Conservation (phyloP, 2,797 vertebrate genomes). For the Sitta carolinensis region DNA sequence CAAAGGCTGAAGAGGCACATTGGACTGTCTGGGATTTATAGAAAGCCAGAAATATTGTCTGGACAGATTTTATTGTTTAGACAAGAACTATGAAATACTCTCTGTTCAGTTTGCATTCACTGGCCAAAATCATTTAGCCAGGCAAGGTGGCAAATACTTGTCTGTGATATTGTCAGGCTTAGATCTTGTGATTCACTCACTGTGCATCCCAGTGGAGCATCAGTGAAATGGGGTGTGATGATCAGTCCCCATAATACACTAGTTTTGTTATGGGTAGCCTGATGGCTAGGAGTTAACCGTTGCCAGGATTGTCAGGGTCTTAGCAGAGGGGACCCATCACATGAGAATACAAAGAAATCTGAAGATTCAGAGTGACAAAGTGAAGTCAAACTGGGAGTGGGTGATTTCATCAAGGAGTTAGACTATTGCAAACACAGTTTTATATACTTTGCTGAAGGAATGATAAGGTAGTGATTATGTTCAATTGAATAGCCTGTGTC, state of each 20-base stretch:
- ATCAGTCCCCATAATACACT: background rate
- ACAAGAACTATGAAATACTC: background rate
- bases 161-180: background rate
- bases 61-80: background rate
- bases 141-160: background rate
- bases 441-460: background rate
- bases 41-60: background rate
- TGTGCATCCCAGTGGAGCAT: background rate
- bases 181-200: background rate
- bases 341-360: background rate
- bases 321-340: background rate
- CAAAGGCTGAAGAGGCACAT: background rate
- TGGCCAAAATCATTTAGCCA: background rate
- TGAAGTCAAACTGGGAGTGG: background rate
- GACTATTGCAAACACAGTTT: background rate
- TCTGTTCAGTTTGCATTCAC: background rate
- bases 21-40: background rate
- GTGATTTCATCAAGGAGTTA: background rate
- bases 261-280: rapidly evolving
- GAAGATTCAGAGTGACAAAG: background rate
- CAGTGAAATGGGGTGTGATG: background rate
- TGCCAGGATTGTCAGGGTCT: background rate
- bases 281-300: background rate
- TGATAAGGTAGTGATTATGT: background rate
- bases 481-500: background rate